These are phyloP conservation scores for Glaucidium brasilianum DNA, from an alignment of 2,113 vertebrate genomes.

Conservation along the genomic window DNA sequence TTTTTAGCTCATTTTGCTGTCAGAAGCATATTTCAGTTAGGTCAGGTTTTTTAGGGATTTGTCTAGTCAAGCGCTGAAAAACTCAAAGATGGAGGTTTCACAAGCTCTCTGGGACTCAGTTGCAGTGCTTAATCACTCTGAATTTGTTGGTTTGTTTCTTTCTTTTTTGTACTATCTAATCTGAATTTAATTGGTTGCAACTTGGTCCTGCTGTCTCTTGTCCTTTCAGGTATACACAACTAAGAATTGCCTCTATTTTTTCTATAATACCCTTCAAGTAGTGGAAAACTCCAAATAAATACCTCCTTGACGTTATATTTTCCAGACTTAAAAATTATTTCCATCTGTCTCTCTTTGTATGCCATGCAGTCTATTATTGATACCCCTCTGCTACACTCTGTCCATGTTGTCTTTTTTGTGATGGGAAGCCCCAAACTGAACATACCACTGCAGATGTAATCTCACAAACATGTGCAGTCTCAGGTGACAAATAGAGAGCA, in stretches of 20 bases:
- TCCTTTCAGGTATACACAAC: background rate
- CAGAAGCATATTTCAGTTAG: background rate
- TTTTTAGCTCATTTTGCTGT: background rate
- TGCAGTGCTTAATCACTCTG: background rate
- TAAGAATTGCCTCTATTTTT: background rate
- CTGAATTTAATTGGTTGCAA: background rate
- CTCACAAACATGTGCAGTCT: background rate
- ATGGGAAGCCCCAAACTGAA: no score
- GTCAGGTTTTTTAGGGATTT: background rate
- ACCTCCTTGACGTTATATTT: background rate
- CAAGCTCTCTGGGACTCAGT: background rate
- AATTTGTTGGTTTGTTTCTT: background rate
- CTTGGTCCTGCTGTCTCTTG: background rate
- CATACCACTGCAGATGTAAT: background rate
- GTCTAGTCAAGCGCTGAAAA: background rate
- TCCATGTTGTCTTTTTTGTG: background rate
- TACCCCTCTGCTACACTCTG: background rate
- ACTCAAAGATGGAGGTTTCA: background rate
- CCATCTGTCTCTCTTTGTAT: background rate
- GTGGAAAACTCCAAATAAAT: background rate
- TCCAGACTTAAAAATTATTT: background rate
- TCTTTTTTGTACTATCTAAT: background rate
- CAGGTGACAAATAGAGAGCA: background rate
- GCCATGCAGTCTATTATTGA: background rate
- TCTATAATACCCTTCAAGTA: background rate